A percentile compares a stretch with the other conserved stretches of the same genome.
Conservation (phyloP, 2,888 invertebrate genomes). For the Tetheella fluctuosa region DNA sequence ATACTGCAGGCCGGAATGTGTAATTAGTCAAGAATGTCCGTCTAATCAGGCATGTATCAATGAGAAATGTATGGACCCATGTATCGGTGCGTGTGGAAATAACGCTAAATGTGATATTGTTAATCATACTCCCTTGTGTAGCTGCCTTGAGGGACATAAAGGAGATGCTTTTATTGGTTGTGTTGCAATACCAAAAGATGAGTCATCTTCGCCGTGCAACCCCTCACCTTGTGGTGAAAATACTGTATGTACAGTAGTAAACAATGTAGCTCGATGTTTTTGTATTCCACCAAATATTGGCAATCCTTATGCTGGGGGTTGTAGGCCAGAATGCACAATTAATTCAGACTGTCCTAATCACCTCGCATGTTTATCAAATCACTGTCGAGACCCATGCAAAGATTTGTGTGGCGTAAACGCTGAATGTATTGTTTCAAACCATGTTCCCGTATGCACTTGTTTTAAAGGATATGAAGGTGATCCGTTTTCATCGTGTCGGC, state of each 20-base stretch:
- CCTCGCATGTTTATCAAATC: constrained; percentile 91
- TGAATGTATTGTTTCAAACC: constrained; percentile 91
- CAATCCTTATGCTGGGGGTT: constrained; percentile 93
- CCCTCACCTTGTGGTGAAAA: constrained; percentile 94
- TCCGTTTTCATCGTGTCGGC: constrained; percentile 91
- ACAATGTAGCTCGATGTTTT: constrained; percentile 89
- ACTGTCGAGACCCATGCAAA: constrained; percentile 93
- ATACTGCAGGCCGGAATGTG: constrained; percentile 92
- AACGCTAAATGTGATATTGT: constrained; percentile 92
- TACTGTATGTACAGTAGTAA: constrained; percentile 89
- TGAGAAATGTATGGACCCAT: constrained; percentile 93
- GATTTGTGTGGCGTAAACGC: constrained; percentile 93
- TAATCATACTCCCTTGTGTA: constrained; percentile 92
- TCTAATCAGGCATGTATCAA: constrained; percentile 90
- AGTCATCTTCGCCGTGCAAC: constrained; percentile 86
- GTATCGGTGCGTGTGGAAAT: constrained; percentile 89
- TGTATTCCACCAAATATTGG: constrained; percentile 95
- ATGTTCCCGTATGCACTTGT: constrained; percentile 93
- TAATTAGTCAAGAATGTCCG: constrained; percentile 92
- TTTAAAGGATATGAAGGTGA: constrained; percentile 90
- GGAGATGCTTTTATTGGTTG: constrained; percentile 95
- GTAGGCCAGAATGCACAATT: constrained; percentile 92
- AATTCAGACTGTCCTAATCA: constrained; percentile 92
- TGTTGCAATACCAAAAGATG: constrained; percentile 78
- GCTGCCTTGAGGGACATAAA: constrained; percentile 89